Evolutionary conservation across 2,113 vertebrate species (phyloP).

Genomic region (Tachycineta bicolor): DNA sequence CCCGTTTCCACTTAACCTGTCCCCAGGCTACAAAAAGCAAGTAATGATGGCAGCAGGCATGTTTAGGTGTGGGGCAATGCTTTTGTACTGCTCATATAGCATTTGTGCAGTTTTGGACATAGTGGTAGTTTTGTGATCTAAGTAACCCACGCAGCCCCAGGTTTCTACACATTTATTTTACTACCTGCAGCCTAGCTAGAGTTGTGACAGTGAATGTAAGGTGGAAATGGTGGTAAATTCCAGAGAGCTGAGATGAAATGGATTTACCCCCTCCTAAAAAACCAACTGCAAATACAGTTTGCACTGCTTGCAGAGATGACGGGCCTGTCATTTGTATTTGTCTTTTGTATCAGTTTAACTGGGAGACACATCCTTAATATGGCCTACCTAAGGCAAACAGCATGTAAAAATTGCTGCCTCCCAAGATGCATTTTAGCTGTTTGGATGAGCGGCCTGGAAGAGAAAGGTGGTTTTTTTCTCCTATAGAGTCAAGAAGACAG

Average conservation of each 20-base stretch:
- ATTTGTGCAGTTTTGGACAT: neutral
- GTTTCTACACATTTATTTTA: neutral
- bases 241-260: neutral
- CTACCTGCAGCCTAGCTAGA: rapidly evolving
- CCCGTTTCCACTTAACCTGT: neutral
- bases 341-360: neutral
- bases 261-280: neutral
- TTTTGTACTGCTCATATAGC: neutral
- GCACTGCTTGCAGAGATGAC: neutral
- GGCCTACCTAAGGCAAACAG: neutral
- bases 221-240: neutral
- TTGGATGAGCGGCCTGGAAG: neutral
- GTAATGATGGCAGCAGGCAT: neutral
- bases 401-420: neutral
- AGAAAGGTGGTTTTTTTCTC: neutral
- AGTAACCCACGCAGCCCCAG: neutral
- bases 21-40: neutral
- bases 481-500: neutral
- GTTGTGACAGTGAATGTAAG: rapidly evolving
- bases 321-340: too few relatives aligned
- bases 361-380: neutral
- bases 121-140: rapidly evolving
- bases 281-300: neutral
- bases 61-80: rapidly evolving
- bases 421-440: neutral